These are phyloP conservation scores for Augochlorella aurata DNA, from an alignment of 2,888 invertebrate species.

Conservation along the genomic window DNA sequence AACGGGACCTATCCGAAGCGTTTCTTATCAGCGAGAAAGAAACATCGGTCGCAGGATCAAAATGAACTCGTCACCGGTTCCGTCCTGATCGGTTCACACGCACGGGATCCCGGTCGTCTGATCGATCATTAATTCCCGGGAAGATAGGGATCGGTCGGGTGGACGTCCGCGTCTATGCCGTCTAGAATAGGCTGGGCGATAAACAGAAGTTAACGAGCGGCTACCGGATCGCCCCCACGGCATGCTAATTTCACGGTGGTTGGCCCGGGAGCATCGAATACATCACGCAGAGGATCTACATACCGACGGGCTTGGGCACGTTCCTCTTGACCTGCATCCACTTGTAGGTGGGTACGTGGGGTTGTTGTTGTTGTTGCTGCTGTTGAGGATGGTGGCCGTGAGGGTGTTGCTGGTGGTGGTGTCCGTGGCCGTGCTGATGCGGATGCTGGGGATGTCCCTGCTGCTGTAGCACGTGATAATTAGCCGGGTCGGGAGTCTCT, in stretches of 20 bases:
- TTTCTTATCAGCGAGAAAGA: too few species aligned
- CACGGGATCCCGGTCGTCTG: background rate
- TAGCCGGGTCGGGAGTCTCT: conserved; percentile 82
- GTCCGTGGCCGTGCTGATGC: conserved; percentile 76
- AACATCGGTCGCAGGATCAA: background rate
- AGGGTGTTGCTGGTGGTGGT: conserved; percentile 71
- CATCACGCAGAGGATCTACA: conserved; percentile 75
- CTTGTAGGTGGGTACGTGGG: conserved; percentile 94
- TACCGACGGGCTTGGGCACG: conserved; percentile 95
- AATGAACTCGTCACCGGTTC: background rate
- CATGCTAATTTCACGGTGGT: conserved; percentile 67
- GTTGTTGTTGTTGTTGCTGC: conserved; percentile 81
- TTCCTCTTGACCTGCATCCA: conserved; percentile 99
- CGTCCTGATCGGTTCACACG: conserved; percentile 7
- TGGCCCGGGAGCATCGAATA: background rate
- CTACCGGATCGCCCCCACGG: conserved; percentile 53
- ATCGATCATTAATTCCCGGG: conserved; percentile 46
- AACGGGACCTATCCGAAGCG: background rate
- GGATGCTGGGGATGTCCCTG: conserved; percentile 78
- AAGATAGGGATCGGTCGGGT: conserved; percentile 38
- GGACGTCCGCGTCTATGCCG: conserved; percentile 47
- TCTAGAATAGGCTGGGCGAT: conserved; percentile 33
- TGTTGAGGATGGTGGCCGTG: background rate
- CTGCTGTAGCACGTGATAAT: conserved; percentile 79
- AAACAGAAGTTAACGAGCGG: conserved; percentile 54